Evolutionary conservation across 2,888 invertebrate genomes (phyloP).

Genomic region (Gandaritis pyraliata): DNA sequence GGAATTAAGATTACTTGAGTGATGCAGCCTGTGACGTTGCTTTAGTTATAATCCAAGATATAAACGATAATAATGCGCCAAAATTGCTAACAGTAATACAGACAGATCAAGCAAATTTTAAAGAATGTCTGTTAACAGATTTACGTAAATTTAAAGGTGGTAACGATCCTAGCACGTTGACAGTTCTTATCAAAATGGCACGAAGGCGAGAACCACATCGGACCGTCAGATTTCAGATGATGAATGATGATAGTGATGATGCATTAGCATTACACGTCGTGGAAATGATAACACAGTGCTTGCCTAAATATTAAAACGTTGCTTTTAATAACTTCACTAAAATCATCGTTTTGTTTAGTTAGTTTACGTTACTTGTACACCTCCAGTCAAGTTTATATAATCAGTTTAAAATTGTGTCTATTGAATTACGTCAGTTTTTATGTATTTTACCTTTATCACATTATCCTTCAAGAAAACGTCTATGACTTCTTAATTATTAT

Average conservation of each 20-base stretch:
- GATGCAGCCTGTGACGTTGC: conserved; percentile 52
- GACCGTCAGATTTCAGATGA: conserved; percentile 70
- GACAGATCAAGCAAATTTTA: not conserved
- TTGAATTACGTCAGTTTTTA: conserved; percentile 16
- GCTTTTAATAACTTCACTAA: not conserved
- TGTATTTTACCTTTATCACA: not conserved
- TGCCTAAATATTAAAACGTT: conserved; percentile 42
- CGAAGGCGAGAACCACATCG: conserved; percentile 48
- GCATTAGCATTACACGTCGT: conserved; percentile 63
- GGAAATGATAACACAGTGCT: conserved; percentile 58
- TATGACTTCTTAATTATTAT: conserved; percentile 12
- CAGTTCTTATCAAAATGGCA: conserved; percentile 52
- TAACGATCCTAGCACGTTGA: conserved; percentile 32
- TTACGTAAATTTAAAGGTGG: conserved; percentile 34
- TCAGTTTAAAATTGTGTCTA: conserved; percentile 17
- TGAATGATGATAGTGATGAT: conserved; percentile 81
- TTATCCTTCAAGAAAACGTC: not conserved
- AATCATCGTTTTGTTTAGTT: conserved; percentile 25
- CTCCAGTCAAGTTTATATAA: conserved; percentile 21
- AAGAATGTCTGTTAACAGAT: conserved; percentile 26
- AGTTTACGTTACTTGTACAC: conserved; percentile 21
- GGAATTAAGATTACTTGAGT: conserved; percentile 48
- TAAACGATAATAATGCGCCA: not conserved
- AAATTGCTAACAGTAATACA: not conserved
- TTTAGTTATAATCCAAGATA: conserved; percentile 35